phyloP scores from a whole-genome alignment of 35 echinoderm and acorn worm species.

The Chiridota heheva region DNA sequence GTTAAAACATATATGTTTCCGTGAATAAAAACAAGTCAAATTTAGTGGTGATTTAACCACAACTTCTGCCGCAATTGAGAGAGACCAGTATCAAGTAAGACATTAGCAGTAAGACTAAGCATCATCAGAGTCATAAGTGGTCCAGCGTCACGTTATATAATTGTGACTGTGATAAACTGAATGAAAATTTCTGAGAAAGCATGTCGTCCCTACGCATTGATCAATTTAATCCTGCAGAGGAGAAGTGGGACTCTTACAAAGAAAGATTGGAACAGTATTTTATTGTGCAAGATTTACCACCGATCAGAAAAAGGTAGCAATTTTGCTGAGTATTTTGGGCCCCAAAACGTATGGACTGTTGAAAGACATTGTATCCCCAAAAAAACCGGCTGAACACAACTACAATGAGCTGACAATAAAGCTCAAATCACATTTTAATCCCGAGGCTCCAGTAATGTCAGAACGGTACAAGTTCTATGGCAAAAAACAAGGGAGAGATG shows the following conservation, averaged over 20 bases:
- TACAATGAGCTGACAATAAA: not conserved
- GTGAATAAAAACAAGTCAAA: no score
- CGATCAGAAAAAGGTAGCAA: not conserved
- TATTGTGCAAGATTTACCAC: slow-evolving; percentile 18
- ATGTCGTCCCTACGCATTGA: slow-evolving; percentile 9
- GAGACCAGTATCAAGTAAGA: no score
- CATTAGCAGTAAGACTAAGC: no score
- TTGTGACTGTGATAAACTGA: no score
- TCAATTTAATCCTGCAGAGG: not conserved
- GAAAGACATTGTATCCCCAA: not conserved
- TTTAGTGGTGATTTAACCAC: no score
- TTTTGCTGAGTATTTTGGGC: not conserved
- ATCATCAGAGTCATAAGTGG: no score
- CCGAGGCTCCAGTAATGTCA: not conserved
- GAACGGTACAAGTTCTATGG: slow-evolving; percentile 2
- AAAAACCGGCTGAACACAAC: not conserved
- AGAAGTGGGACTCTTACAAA: slow-evolving; percentile 31
- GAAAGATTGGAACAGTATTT: slow-evolving; percentile 32
- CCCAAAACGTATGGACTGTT: not conserved
- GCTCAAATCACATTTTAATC: not conserved
- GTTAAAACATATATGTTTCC: no score
- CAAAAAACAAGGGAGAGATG: not conserved
- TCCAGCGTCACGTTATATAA: no score
- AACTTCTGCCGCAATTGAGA: no score
- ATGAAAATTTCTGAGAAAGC: no score